Conservation (phyloP, 2,888 invertebrate species). For the Ophion slaviceki region DNA sequence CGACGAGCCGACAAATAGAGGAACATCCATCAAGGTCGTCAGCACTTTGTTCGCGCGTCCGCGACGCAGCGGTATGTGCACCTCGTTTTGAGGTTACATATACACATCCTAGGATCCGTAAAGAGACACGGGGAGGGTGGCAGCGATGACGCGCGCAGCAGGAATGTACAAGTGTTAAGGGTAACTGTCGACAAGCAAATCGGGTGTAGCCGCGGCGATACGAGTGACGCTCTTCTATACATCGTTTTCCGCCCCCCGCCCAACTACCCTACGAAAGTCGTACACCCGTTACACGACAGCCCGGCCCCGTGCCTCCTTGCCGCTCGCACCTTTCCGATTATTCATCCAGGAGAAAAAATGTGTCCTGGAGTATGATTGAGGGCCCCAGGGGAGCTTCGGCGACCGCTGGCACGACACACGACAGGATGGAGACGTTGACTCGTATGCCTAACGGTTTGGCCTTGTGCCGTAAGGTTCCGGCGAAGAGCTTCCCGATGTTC, state of each 20-base stretch:
- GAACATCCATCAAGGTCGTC: constrained; percentile 58
- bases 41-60: constrained; percentile 47
- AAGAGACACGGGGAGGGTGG: constrained; percentile 36
- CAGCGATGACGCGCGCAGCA: constrained; percentile 64
- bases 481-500: neutral
- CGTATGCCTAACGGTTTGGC: too few relatives aligned
- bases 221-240: constrained; percentile 61
- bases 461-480: neutral
- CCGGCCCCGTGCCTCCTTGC: too few relatives aligned
- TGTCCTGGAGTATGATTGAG: too few relatives aligned
- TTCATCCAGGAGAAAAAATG: too few relatives aligned
- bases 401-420: too few relatives aligned
- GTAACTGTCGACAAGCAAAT: constrained; percentile 67
- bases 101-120: constrained; percentile 43
- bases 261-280: neutral
- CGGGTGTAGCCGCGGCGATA: constrained; percentile 65
- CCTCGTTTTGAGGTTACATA: constrained; percentile 37
- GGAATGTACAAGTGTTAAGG: constrained; percentile 65
- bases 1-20: constrained; percentile 1
- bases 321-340: too few relatives aligned
- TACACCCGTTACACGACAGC: neutral
- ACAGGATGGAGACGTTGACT: too few relatives aligned
- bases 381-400: too few relatives aligned
- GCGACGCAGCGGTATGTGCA: constrained; percentile 14
- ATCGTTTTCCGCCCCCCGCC: neutral